A percentile compares a stretch with the other conserved stretches of the same genome.
phyloP scores from a whole-genome alignment of 2,797 vertebrate genomes.

The Amblyraja radiata region DNA sequence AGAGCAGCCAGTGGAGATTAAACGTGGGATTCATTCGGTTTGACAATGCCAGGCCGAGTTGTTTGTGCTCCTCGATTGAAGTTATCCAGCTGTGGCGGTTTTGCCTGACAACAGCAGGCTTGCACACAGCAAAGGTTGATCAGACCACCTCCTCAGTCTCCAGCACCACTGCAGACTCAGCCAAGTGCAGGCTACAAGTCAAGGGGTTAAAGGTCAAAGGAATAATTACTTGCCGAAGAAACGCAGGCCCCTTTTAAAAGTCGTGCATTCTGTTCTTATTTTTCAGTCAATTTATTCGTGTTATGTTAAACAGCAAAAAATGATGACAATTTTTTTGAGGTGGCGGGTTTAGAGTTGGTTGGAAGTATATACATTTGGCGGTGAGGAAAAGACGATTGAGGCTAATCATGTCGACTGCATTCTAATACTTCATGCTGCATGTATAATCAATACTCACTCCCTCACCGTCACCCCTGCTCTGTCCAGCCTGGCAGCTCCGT shows the following conservation, averaged over 20 bases:
- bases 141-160: not conserved
- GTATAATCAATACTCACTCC: not conserved
- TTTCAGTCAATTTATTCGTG: not conserved
- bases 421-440: not conserved
- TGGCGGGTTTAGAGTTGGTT: not conserved
- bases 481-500: not conserved
- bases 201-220: no score
- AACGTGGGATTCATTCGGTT: not conserved
- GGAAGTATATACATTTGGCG: not conserved
- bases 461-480: not conserved
- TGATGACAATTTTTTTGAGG: not conserved
- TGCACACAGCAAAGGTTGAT: not conserved
- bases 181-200: no score
- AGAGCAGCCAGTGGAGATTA: slow-evolving; percentile 7
- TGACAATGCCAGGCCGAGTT: not conserved
- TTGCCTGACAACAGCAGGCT: not conserved
- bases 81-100: slow-evolving; percentile 6
- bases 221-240: not conserved
- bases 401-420: not conserved
- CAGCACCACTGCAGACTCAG: not conserved
- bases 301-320: not conserved
- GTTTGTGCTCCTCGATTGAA: not conserved
- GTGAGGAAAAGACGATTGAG: not conserved
- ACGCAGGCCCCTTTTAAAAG: not conserved
- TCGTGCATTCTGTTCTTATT: not conserved